phyloP scores from a whole-genome alignment of 1,140 invertebrate species.

The Hydropsyche tenuis region DNA sequence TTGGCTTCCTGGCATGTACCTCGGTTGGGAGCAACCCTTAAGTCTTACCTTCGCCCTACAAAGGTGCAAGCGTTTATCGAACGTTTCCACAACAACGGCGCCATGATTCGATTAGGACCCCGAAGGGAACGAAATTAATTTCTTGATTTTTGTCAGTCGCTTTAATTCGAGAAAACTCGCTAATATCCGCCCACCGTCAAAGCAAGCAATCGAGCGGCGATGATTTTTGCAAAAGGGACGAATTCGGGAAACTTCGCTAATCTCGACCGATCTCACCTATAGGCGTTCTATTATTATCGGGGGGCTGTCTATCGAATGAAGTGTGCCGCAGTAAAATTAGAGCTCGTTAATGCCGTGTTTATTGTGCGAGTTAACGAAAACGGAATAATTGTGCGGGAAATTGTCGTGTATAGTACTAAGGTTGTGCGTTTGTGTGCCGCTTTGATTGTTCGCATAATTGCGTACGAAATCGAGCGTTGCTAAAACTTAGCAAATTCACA shows the following conservation, averaged over 20 bases:
- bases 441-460: constrained; percentile 24
- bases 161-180: constrained; percentile 16
- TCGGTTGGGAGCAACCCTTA: neutral
- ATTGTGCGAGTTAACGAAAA: constrained; percentile 1
- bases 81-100: constrained; percentile 10
- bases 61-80: neutral
- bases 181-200: constrained; percentile 17
- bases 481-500: neutral
- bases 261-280: too few species aligned
- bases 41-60: neutral
- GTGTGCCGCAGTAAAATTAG: too few species aligned
- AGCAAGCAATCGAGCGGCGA: neutral
- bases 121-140: constrained; percentile 22
- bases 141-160: constrained; percentile 29
- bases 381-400: constrained; percentile 19
- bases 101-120: constrained; percentile 10
- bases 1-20: too few species aligned
- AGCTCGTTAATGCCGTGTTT: neutral
- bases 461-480: constrained; percentile 18
- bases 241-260: too few species aligned
- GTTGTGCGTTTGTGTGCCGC: neutral
- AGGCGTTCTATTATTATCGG: too few species aligned
- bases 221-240: neutral
- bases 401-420: neutral
- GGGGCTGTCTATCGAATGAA: too few species aligned